Evolutionary conservation across 23 tunicate genomes (phyloP).

Genomic region (Pegea sp.): DNA sequence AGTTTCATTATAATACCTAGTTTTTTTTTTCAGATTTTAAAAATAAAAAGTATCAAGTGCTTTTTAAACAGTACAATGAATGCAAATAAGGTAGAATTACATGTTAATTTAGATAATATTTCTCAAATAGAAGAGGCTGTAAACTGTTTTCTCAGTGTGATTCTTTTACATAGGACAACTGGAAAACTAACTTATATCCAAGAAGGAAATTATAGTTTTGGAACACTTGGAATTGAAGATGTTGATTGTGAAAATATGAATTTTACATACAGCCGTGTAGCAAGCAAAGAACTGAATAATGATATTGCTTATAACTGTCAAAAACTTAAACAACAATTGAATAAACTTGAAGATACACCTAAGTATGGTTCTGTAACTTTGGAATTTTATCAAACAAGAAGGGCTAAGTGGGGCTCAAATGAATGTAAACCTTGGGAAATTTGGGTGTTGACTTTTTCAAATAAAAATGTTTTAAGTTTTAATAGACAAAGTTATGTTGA

Average conservation of each 20-base stretch:
- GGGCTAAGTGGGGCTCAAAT: constrained; percentile 29
- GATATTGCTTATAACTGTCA: constrained; percentile 13
- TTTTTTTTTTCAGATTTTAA: too few species aligned
- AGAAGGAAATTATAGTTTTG: constrained; percentile 41
- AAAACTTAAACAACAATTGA: too few species aligned
- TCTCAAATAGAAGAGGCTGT: constrained; percentile 78
- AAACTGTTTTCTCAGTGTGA: constrained; percentile 9
- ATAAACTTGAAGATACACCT: too few species aligned
- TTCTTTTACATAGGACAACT: constrained; percentile 45
- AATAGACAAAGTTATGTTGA: too few species aligned
- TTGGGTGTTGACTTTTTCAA: too few species aligned
- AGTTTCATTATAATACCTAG: too few species aligned
- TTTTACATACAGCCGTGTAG: constrained; percentile 50
- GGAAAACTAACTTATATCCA: constrained; percentile 57
- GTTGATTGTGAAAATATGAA: constrained; percentile 59
- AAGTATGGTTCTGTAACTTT: constrained; percentile 39
- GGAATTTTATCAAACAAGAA: constrained; percentile 63
- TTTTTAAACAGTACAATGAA: too few species aligned
- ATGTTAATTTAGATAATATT: constrained; percentile 22
- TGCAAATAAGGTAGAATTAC: constrained; percentile 44
- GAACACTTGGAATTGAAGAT: constrained; percentile 79
- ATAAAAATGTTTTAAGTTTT: too few species aligned
- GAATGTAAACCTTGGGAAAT: constrained; percentile 80
- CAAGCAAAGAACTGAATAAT: constrained; percentile 35
- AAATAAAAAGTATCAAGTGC: too few species aligned